Percentiles rank a stretch among this genome's conserved stretches.
These are phyloP conservation scores for Cataglyphis albicans DNA, from an alignment of 2,888 invertebrate genomes.

Conservation along the genomic window DNA sequence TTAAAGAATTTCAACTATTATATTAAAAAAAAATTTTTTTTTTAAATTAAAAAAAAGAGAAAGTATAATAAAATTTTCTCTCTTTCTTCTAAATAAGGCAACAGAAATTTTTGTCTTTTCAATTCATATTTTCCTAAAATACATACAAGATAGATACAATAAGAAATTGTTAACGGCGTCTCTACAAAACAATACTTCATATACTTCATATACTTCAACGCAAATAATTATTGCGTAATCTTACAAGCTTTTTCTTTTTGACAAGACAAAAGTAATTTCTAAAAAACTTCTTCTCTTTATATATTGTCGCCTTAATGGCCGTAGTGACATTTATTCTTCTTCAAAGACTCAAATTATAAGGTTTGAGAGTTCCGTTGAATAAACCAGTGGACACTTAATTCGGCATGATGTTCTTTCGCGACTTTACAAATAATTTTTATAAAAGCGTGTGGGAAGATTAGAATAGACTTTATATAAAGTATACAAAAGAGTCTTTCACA, in stretches of 20 bases:
- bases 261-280: constrained; percentile 14
- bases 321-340: constrained; percentile 14
- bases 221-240: not conserved
- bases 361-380: constrained; percentile 36
- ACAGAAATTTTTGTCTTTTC: not conserved
- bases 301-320: constrained; percentile 16
- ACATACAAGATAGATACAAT: not conserved
- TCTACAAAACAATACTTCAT: not conserved
- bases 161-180: not conserved
- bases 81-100: not conserved
- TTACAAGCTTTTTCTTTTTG: not conserved
- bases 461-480: not conserved
- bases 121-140: not conserved
- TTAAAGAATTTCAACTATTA: not conserved
- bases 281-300: constrained; percentile 22
- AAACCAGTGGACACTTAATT: constrained; percentile 16
- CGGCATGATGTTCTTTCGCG: not conserved
- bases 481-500: not conserved
- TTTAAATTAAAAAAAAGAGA: not conserved
- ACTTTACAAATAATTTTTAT: constrained; percentile 3
- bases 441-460: not conserved
- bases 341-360: constrained; percentile 16
- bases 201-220: not conserved
- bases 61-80: not conserved
- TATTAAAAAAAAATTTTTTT: not conserved